Percentiles rank a stretch among this genome's conserved stretches.
Evolutionary conservation across 1,140 invertebrate species (phyloP).

Genomic region (Aphis craccivora): DNA sequence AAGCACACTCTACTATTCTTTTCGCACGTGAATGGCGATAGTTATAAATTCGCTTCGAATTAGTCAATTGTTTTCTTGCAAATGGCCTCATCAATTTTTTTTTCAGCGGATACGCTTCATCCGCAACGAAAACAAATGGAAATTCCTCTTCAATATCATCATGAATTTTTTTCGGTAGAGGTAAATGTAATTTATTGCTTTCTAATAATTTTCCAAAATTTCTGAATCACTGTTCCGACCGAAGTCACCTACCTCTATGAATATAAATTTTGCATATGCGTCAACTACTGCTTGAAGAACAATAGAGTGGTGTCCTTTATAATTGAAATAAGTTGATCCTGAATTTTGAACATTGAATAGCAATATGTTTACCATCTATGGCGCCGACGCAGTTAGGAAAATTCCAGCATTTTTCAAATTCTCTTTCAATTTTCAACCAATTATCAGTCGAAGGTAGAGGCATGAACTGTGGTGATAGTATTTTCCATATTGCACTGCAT

Average conservation of each 20-base stretch:
- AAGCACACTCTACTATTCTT: background rate
- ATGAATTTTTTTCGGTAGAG: background rate
- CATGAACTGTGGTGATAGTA: no score
- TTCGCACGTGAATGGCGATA: background rate
- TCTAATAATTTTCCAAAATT: background rate
- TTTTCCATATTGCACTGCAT: no score
- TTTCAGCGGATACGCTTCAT: background rate
- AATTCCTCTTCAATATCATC: background rate
- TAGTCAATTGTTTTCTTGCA: background rate
- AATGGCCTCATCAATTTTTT: background rate
- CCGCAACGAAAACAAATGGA: background rate
- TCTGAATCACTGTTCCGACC: background rate
- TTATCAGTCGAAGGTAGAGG: no score
- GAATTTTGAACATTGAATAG: background rate
- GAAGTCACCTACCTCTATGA: background rate
- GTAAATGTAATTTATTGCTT: background rate
- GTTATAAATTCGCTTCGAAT: background rate
- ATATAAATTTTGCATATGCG: background rate
- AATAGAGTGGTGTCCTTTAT: background rate
- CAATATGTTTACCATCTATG: background rate
- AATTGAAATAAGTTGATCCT: background rate
- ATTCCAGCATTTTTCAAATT: no score
- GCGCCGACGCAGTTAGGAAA: background rate
- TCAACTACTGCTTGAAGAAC: background rate
- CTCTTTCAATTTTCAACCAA: no score